phyloP scores from a whole-genome alignment of 2,888 invertebrate genomes.

The Rhyacophila evoluta region DNA sequence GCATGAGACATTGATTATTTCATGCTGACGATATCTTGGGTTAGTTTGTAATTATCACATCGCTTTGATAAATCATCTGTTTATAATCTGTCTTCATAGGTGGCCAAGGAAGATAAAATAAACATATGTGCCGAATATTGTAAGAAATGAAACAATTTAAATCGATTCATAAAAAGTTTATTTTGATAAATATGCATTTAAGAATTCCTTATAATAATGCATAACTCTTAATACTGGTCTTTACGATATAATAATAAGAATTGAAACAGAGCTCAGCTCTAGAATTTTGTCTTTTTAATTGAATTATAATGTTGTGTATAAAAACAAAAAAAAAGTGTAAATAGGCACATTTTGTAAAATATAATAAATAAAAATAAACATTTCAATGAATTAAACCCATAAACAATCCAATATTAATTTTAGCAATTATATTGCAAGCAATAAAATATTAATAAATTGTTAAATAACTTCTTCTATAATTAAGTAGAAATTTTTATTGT shows the following conservation, averaged over 20 bases:
- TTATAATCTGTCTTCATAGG: too few species aligned
- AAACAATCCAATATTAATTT: too few species aligned
- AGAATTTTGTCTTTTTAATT: background rate
- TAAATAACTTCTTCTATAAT: too few species aligned
- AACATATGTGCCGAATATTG: background rate
- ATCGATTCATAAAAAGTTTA: slow-evolving; percentile 9
- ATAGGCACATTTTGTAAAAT: background rate
- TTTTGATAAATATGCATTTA: background rate
- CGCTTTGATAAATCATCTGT: too few species aligned
- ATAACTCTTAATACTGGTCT: background rate
- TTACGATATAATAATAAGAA: background rate
- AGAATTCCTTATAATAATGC: background rate
- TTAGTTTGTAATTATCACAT: too few species aligned
- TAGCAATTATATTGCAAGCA: too few species aligned
- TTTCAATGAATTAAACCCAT: background rate
- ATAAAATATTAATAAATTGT: too few species aligned
- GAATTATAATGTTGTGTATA: background rate
- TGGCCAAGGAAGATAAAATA: too few species aligned
- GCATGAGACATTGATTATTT: too few species aligned
- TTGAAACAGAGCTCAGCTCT: background rate
- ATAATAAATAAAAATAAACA: background rate
- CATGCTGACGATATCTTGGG: too few species aligned
- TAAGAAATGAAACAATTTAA: background rate
- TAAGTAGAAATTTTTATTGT: too few species aligned
- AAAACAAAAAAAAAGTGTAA: background rate